phyloP scores from a whole-genome alignment of 2,113 vertebrate species.

The Melanerpes aurifrons region DNA sequence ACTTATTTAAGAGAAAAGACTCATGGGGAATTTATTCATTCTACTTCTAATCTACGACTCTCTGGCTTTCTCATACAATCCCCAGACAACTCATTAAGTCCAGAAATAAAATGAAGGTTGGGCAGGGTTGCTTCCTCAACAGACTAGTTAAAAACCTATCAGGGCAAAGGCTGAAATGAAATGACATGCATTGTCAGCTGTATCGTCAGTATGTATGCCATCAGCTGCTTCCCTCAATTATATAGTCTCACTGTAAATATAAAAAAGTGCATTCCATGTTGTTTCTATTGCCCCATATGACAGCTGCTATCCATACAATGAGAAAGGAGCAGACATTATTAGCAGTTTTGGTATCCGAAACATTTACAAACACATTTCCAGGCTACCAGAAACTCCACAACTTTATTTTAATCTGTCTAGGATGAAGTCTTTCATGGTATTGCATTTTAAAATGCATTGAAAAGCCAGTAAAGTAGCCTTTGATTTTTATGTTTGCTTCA shows the following conservation, averaged over 20 bases:
- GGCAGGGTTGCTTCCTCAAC: neutral
- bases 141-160: neutral
- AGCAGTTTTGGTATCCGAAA: neutral
- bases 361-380: neutral
- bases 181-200: neutral
- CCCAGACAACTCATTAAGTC: neutral
- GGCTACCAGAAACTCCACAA: neutral
- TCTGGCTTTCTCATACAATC: neutral
- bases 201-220: neutral
- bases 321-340: neutral
- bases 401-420: neutral
- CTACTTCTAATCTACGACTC: neutral
- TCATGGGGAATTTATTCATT: neutral
- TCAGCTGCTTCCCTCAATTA: neutral
- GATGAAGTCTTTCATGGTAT: neutral
- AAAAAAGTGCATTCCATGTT: neutral
- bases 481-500: constrained; percentile 6
- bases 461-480: neutral
- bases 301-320: neutral
- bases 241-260: neutral
- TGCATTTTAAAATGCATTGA: neutral
- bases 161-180: neutral
- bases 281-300: neutral
- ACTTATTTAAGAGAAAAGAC: neutral
- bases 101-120: neutral